Base-by-base conservation (phyloP, 2,888 invertebrate species). In the Cantharis lateralis region DNA sequence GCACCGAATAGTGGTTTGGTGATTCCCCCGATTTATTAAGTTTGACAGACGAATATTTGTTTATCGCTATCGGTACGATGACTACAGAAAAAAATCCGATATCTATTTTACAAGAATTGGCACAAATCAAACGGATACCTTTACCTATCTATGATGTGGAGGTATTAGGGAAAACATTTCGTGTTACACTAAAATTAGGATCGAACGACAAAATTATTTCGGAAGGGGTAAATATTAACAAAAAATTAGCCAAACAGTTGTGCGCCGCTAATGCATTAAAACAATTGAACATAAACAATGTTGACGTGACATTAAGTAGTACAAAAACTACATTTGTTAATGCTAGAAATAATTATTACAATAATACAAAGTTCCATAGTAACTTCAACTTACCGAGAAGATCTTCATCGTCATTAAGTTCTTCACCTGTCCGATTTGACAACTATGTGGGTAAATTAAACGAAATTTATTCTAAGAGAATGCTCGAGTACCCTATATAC, bases 81-180 rank as follows among this genome's bases (percentile, higher is more conserved):
- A 18, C 62, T 7, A 13, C 61, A 18, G 26, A 20, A 15, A 90
- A 89, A 80, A 89, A 89, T 26, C 89, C 89, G 9, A 88, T 89
- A n/a, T 89, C 90, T 3, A 86, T 89, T 16, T 82, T 90, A 3
- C 89, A 90, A 83, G 90, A 90, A 81, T 86, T 88, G 84, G 88
- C 89, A 85, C 83, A 87, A 3, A 87, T 88, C 63, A 83, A 83
- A 20, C 15, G 66, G 4, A 83, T 85, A 1, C 76, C 78, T 10
- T 79, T 83, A 1, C 89, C 89, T 0, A 85, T 86, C 62, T 90
- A 89, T 77, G 86, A 62, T 3, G 70, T 77, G 11, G 11, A 16
- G 3, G 10, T 10, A 20, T 15, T 48, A 20, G 32, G 62, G 0
- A 13, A 18, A 11, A 20, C 28, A 2, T 89, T 89, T 78, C 85